Percentiles rank a stretch among this genome's conserved stretches.
These are phyloP conservation scores for Denticeps clupeoides DNA, from an alignment of 2,797 vertebrate genomes.

Conservation along the genomic window DNA sequence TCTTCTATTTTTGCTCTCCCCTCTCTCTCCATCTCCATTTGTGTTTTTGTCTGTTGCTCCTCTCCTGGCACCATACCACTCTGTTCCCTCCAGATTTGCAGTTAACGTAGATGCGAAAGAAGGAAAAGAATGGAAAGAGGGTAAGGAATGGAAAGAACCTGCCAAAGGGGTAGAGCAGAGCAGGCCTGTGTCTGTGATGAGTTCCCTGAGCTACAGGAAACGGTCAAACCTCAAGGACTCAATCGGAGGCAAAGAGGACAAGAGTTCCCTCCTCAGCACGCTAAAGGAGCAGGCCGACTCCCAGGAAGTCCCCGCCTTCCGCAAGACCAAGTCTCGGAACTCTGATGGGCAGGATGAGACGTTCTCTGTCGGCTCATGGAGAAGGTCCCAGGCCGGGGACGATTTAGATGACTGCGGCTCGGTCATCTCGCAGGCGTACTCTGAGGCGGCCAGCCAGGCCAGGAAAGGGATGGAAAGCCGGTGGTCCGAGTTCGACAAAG, in stretches of 20 bases:
- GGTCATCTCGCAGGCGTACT: slow-evolving; percentile 63
- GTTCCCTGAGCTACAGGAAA: slow-evolving; percentile 90
- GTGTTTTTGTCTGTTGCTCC: slow-evolving; percentile 28
- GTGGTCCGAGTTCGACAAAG: slow-evolving; percentile 69
- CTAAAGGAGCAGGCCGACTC: slow-evolving; percentile 65
- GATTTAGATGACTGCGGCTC: slow-evolving; percentile 53
- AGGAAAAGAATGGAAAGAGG: slow-evolving; percentile 47
- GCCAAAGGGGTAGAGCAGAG: slow-evolving; percentile 60
- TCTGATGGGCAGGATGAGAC: slow-evolving; percentile 39
- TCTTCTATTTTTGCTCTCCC: slow-evolving; percentile 23
- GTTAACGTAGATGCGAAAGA: slow-evolving; percentile 56
- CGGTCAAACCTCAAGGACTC: slow-evolving; percentile 70
- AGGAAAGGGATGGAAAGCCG: slow-evolving; percentile 69
- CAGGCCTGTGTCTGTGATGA: slow-evolving; percentile 72
- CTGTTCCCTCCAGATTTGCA: slow-evolving; percentile 61
- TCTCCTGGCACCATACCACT: slow-evolving; percentile 9
- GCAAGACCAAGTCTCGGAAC: slow-evolving; percentile 48
- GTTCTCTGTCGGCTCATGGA: slow-evolving; percentile 45
- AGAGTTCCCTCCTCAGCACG: slow-evolving; percentile 65
- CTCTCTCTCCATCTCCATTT: slow-evolving; percentile 14
- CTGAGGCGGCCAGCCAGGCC: slow-evolving; percentile 55
- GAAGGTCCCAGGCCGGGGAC: slow-evolving; percentile 42
- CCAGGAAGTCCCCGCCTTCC: slow-evolving; percentile 60
- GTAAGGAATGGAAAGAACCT: slow-evolving; percentile 59
- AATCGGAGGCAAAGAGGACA: slow-evolving; percentile 64